Conservation (phyloP, 2,888 invertebrate genomes). For the Ornithoptera priamus region DNA sequence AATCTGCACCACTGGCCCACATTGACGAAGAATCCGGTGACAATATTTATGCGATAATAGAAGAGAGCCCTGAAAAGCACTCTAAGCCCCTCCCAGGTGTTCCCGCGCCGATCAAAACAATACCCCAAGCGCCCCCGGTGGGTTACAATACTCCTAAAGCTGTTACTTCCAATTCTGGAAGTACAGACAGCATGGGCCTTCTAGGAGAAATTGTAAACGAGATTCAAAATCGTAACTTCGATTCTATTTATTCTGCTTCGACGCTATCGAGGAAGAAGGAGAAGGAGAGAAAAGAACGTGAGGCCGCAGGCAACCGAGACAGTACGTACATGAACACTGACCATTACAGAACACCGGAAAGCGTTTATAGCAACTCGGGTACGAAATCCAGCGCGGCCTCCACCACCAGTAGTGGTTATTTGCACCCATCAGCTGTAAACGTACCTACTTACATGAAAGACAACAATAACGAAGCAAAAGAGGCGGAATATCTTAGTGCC, state of each 20-base stretch:
- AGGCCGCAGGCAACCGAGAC: slow-evolving; percentile 55
- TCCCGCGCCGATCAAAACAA: slow-evolving; percentile 54
- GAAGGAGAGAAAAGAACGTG: slow-evolving; percentile 56
- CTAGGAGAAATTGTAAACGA: slow-evolving; percentile 93
- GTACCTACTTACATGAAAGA: slow-evolving; percentile 73
- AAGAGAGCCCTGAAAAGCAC: slow-evolving; percentile 83
- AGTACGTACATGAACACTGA: slow-evolving; percentile 83
- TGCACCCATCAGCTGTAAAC: slow-evolving; percentile 86
- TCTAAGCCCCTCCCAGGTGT: slow-evolving; percentile 64
- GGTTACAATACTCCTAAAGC: slow-evolving; percentile 74
- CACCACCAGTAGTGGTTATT: slow-evolving; percentile 86
- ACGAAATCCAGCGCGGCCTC: slow-evolving; percentile 80
- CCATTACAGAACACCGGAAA: slow-evolving; percentile 80
- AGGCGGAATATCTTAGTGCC: slow-evolving; percentile 50
- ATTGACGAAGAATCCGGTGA: slow-evolving; percentile 84
- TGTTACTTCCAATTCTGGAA: slow-evolving; percentile 70
- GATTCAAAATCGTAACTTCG: slow-evolving; percentile 91
- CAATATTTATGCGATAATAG: slow-evolving; percentile 93
- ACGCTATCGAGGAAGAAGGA: slow-evolving; percentile 83
- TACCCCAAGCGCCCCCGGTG: slow-evolving; percentile 68
- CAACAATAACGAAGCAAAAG: slow-evolving; percentile 45
- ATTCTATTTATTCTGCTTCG: slow-evolving; percentile 91
- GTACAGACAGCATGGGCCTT: slow-evolving; percentile 86
- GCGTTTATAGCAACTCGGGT: slow-evolving; percentile 82
- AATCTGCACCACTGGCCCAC: slow-evolving; percentile 81